phyloP scores from a whole-genome alignment of 1,140 invertebrate species.

The Palaemon carinicauda region DNA sequence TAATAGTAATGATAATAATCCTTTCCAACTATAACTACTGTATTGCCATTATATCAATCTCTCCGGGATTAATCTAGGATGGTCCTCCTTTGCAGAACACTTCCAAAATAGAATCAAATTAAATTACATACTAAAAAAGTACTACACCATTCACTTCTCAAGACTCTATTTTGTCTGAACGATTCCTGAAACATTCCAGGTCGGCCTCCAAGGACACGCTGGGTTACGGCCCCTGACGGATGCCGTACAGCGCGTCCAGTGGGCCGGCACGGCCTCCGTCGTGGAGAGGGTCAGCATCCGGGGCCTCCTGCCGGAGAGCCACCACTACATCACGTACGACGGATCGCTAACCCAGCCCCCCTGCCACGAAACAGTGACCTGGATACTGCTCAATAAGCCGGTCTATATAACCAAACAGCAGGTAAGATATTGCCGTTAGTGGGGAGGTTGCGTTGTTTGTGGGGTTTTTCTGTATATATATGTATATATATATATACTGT shows the following conservation, averaged over 20 bases:
- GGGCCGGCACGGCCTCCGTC: constrained; percentile 78
- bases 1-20: too few species aligned
- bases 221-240: constrained; percentile 86
- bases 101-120: too few species aligned
- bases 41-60: too few species aligned
- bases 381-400: constrained; percentile 95
- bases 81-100: too few species aligned
- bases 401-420: constrained; percentile 90
- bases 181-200: too few species aligned
- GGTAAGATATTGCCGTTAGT: too few species aligned
- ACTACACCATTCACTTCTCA: too few species aligned
- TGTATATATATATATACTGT: neutral
- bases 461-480: neutral
- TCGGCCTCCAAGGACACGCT: constrained; percentile 70
- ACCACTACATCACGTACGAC: constrained; percentile 97
- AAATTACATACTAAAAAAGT: too few species aligned
- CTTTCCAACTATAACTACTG: too few species aligned
- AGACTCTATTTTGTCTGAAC: too few species aligned
- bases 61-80: too few species aligned
- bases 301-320: constrained; percentile 88
- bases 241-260: constrained; percentile 85
- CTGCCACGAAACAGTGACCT: constrained; percentile 93
- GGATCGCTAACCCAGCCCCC: constrained; percentile 95
- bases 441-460: too few species aligned
- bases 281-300: constrained; percentile 83